Base-by-base conservation (phyloP, 2,888 invertebrate genomes). In the Leptothorax acervorum region DNA sequence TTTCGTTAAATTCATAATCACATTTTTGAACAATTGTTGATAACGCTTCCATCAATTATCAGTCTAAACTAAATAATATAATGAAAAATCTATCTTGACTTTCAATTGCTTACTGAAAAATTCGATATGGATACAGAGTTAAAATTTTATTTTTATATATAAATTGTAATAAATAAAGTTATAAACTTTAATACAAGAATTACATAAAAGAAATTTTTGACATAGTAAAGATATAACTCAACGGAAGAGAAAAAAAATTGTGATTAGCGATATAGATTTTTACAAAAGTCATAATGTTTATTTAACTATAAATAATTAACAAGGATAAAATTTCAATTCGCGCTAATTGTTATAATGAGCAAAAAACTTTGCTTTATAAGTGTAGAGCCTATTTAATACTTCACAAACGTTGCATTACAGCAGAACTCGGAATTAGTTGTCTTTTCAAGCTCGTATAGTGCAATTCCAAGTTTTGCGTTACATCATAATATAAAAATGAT, bases 401-500 rank as follows among this genome's bases (percentile, higher is more conserved):
- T n/a, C 12, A 62, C 12, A 75, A 75, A 60, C 4, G 3, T 12
- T 42, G 18, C 3, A 12, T 39, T 62, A 42, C 39, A 66, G 9
- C 23, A 39, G 8, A 75, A 63, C n/a, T 63, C 2, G 39, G 11
- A 60, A 60, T 60, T 39, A 23, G 12, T 53, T 42, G 3, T 0
- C 5, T 5, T 57, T 62, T 65, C 48, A 4, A 23, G 3, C 1
- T 8, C 1, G 12, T 42, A 62, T 62, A 11, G n/a, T 62, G 11
- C 23, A 48, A 48, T 23, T 63, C 31, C 45, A 51, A 63, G 48
- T 48, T 48, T 75, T 35, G 48, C 23, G 3, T 51, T 23, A 2
- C 15, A 63, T 3, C 6, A 5, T 75, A 23, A 48, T 68, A 82
- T 65, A 84, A 85, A 82, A 86, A 83, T 60, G 53, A 65, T 53